Base-by-base conservation (phyloP, 2,888 invertebrate genomes). In the Brassicogethes aeneus region DNA sequence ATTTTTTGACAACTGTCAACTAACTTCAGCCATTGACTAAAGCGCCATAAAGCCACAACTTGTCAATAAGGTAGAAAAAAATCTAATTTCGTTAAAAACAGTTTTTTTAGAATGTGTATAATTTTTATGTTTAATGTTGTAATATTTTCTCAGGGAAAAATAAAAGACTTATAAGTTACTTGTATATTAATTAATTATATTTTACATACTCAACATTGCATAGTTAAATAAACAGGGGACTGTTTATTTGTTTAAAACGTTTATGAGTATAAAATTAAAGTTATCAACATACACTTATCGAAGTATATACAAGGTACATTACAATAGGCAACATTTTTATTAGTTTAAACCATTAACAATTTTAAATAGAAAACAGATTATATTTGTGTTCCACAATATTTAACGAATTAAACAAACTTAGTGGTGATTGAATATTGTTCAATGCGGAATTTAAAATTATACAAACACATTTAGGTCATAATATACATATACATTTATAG, bases 311-410 rank as follows among this genome's bases (percentile, higher is more conserved):
- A 46, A 46, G 45, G 43, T 50, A 47, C 52, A 51, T 54, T 54
- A 56, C 48, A 57, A 53, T 55, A 54, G 55, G 53, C 55, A 57
- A 55, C 52, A 50, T 53, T 50, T n/a, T 51, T 50, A 40, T 52
- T 46, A 43, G 36, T 45, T 40, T 45, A 39, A 43, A 50, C 44
- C 45, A 45, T 48, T 51, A 55, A 55, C 53, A 53, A 53, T 51
- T 53, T 41, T 31, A 41, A 37, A 41, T 36, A 45, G 39, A 39
- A 34, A 37, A 41, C 15, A 37, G 40, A 41, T 42, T 23, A 31
- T 36, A 43, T 35, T 39, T 41, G 41, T 36, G 32, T 39, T 42
- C 29, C 37, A 42, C 34, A 45, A 46, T 41, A 37, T 38, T 41
- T 33, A 42, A 41, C 39, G 41, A 32, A 32, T 32, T 32, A 32